These are phyloP conservation scores for Pherbina coryleti DNA, from an alignment of 2,888 invertebrate species.

Conservation along the genomic window DNA sequence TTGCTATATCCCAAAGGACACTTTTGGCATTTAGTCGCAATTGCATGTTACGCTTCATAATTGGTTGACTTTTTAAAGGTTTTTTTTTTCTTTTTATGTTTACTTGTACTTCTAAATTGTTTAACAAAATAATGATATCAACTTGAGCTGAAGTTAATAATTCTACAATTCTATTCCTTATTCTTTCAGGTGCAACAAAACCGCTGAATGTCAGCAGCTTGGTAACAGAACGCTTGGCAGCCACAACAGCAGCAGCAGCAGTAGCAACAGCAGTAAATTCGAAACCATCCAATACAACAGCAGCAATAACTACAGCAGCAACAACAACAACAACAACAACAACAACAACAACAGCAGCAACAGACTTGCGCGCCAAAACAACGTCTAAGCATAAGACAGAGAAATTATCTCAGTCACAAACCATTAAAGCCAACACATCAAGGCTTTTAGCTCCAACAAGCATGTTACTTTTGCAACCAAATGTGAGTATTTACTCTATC, in stretches of 20 bases:
- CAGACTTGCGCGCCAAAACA: conserved; percentile 40
- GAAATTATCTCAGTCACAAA: conserved; percentile 42
- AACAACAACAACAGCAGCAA: conserved; percentile 39
- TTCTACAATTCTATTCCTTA: neutral
- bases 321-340: conserved; percentile 41
- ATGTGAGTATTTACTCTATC: conserved; percentile 74
- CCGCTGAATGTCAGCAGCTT: conserved; percentile 45
- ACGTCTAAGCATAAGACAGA: conserved; percentile 42
- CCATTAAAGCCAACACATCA: conserved; percentile 51
- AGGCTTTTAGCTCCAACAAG: conserved; percentile 73
- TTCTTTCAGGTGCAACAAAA: conserved; percentile 57
- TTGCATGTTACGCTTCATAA: neutral
- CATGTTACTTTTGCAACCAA: conserved; percentile 95
- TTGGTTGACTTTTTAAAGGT: neutral
- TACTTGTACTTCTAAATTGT: neutral
- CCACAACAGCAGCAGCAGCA: conserved; percentile 35
- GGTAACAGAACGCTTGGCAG: conserved; percentile 25
- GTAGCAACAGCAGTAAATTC: conserved; percentile 44
- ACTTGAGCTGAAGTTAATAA: neutral
- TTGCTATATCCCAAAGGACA: neutral
- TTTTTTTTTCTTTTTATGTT: neutral
- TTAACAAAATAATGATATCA: neutral
- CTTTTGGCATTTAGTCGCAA: neutral
- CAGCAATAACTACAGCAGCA: conserved; percentile 39
- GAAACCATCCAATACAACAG: conserved; percentile 45